Percentiles rank a stretch among this genome's conserved stretches.
Evolutionary conservation across 2,113 vertebrate species (phyloP).

Genomic region (Scalopus aquaticus): DNA sequence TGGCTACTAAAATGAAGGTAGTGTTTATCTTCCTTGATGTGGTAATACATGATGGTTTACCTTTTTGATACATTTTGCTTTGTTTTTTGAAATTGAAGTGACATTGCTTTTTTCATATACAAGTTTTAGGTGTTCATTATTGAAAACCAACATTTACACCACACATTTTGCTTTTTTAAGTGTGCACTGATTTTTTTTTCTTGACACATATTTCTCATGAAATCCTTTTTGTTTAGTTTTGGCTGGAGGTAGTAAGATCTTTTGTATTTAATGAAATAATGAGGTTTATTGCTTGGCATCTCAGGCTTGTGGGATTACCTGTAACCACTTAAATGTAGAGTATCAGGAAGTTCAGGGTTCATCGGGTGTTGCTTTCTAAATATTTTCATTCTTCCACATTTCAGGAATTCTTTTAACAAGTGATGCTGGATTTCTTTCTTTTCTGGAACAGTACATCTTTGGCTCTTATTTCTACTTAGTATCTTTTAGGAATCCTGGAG

Average conservation of each 20-base stretch:
- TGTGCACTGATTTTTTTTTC: background rate
- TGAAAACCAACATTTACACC: background rate
- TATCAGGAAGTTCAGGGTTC: background rate
- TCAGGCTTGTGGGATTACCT: background rate
- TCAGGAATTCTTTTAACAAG: background rate
- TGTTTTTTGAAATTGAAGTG: background rate
- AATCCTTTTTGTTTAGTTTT: background rate
- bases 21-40: background rate
- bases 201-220: background rate
- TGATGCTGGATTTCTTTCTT: constrained; percentile 30
- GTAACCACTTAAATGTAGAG: background rate
- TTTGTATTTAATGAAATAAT: constrained; percentile 12
- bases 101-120: no score
- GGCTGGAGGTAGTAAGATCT: background rate
- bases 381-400: constrained; percentile 23
- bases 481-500: background rate
- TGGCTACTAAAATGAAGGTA: background rate
- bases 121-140: no score
- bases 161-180: constrained; percentile 15
- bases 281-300: background rate
- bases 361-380: background rate
- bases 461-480: background rate
- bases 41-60: background rate
- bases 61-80: constrained; percentile 35
- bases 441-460: background rate